Evolutionary conservation across 2,888 invertebrate species (phyloP).

Genomic region (Synanthedon tipuliformis): DNA sequence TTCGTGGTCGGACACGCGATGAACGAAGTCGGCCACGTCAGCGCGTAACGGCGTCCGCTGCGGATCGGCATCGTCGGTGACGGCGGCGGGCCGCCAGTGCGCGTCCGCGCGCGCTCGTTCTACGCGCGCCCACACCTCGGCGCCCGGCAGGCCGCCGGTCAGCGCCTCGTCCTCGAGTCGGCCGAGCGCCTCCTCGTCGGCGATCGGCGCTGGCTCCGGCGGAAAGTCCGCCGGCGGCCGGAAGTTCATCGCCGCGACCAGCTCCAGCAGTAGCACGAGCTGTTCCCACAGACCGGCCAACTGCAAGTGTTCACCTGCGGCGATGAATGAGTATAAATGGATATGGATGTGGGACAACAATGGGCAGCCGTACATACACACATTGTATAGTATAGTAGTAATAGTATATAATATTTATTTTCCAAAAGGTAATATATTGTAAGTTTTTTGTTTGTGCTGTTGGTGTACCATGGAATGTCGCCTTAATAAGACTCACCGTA

Average conservation of each 20-base stretch:
- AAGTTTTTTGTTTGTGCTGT: no score
- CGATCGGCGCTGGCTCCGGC: slow-evolving; percentile 7
- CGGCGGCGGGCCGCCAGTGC: slow-evolving; percentile 76
- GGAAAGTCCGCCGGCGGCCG: slow-evolving; percentile 24
- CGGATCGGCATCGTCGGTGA: slow-evolving; percentile 71
- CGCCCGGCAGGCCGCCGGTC: slow-evolving; percentile 74
- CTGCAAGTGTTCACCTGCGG: slow-evolving; percentile 21
- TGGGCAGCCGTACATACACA: not conserved
- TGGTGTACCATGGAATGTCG: no score
- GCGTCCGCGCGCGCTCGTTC: slow-evolving; percentile 79
- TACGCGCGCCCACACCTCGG: slow-evolving; percentile 80
- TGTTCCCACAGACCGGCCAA: slow-evolving; percentile 78
- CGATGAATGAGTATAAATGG: not conserved
- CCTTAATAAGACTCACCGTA: slow-evolving; percentile 19
- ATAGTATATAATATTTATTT: no score
- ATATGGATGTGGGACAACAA: no score
- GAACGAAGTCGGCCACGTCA: slow-evolving; percentile 79
- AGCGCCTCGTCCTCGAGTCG: slow-evolving; percentile 15
- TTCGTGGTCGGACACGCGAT: slow-evolving; percentile 53
- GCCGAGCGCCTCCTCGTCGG: slow-evolving; percentile 1
- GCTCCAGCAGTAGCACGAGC: slow-evolving; percentile 77
- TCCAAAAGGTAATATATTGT: no score
- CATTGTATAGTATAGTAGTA: not conserved
- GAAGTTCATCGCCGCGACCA: slow-evolving; percentile 77
- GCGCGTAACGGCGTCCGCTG: slow-evolving; percentile 57